Base-by-base conservation (phyloP, 2,888 invertebrate genomes). In the Sinopyrophorus schimmeli region DNA sequence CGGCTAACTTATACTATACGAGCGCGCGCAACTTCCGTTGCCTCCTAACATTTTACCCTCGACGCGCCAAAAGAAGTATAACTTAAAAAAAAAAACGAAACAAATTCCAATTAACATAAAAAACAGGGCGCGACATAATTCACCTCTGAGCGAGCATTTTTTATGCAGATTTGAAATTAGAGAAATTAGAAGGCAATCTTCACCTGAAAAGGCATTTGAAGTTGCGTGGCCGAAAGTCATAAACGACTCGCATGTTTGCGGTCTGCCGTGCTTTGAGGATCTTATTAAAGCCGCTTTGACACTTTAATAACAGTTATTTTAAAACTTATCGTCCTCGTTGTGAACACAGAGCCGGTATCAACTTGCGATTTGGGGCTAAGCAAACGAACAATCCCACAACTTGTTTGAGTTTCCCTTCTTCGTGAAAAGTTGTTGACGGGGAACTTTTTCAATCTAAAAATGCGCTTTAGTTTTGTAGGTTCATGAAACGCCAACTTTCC, bases 291-390 rank as follows among this genome's bases (percentile, higher is more conserved):
- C 63, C 59, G 54, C 58, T 67, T 64, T 66, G 66, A 67, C 67
- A 65, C 64, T 65, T 64, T 69, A 67, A 68, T 68, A 68, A 69
- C 64, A 55, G 66, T 66, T 63, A 65, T 68, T 68, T 63, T 46
- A 56, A 58, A 65, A 64, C 59, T 65, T 66, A 65, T 68, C 64
- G 65, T 60, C 60, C 59, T 54, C 39, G 49, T 47, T 47, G 53
- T 42, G 47, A 55, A 50, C 53, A 55, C 38, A 50, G 35, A 27
- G n/a, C 30, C 35, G 50, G 44, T 50, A 50, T 50, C 44, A 50
- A 50, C 31, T 17, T 17, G 43, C 43, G 50, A 50, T 50, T 49
- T 44, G 21, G 49, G 43, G 44, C 20, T 43, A 50, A 50, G 44
- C 44, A 50, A 50, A 50, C 50, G 44, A 50, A 50, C 50, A 50